Conservation (phyloP, 2,797 vertebrate species). For the Coregonus sp. region DNA sequence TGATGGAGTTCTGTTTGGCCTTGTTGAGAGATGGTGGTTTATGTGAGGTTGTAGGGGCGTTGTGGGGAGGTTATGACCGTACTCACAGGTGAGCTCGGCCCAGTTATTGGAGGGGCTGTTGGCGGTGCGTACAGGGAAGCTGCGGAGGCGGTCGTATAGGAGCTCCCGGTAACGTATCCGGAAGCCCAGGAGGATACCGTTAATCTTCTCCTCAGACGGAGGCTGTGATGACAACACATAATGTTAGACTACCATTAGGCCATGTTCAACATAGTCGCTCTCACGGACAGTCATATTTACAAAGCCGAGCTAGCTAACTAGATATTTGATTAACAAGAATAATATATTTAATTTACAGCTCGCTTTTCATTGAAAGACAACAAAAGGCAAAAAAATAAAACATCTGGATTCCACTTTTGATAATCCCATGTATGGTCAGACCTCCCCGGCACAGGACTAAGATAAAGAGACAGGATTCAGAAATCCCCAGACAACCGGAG, state of each 20-base stretch:
- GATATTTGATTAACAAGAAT: too few species aligned
- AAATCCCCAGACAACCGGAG: constrained; percentile 5
- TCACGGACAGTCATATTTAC: background rate
- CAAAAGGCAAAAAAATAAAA: too few species aligned
- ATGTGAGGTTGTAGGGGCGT: background rate
- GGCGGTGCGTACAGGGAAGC: constrained; percentile 77
- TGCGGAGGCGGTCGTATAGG: constrained; percentile 80
- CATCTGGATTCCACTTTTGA: too few species aligned
- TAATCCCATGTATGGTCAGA: too few species aligned
- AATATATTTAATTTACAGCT: too few species aligned
- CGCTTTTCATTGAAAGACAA: too few species aligned
- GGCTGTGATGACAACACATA: constrained; percentile 66
- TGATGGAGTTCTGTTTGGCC: background rate
- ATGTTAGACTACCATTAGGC: background rate
- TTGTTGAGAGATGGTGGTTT: background rate
- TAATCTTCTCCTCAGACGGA: constrained; percentile 90
- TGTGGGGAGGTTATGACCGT: background rate
- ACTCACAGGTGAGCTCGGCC: constrained; percentile 90
- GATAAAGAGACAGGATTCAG: background rate
- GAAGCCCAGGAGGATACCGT: constrained; percentile 93
- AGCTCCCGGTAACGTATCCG: constrained; percentile 91
- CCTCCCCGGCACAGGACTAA: too few species aligned
- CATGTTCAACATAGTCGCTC: background rate
- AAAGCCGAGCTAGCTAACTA: background rate
- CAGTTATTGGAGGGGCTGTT: constrained; percentile 78